Percentiles rank a stretch among this genome's conserved stretches.
Evolutionary conservation across 2,888 invertebrate species (phyloP).

Genomic region (Thysanoteuthis rhombus): DNA sequence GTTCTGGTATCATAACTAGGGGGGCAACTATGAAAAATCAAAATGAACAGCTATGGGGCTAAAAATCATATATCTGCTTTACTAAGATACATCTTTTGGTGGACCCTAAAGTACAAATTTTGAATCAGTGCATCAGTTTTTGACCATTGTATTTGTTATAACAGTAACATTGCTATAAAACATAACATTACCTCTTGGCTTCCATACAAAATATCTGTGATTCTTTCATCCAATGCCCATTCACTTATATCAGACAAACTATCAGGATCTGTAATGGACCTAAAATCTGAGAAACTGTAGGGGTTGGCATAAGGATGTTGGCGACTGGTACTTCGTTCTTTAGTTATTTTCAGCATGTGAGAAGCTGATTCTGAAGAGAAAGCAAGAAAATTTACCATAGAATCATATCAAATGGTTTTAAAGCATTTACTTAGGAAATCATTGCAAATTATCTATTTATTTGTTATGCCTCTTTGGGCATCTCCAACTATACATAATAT

Average conservation of each 20-base stretch:
- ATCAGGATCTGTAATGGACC: conserved; percentile 39
- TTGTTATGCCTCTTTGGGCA: no score
- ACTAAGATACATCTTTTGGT: background rate
- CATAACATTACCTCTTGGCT: background rate
- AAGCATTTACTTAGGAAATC: no score
- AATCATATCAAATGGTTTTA: no score
- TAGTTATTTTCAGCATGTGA: background rate
- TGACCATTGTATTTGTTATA: background rate
- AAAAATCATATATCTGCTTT: no score
- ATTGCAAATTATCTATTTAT: no score
- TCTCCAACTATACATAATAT: no score
- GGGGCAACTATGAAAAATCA: no score
- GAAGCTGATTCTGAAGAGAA: background rate
- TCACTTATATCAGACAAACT: conserved; percentile 56
- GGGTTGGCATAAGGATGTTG: conserved; percentile 20
- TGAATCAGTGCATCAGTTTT: background rate
- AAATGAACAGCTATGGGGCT: no score
- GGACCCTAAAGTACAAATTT: background rate
- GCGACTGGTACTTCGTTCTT: background rate
- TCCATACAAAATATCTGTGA: conserved; percentile 56
- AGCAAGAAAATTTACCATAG: background rate
- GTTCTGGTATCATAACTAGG: no score
- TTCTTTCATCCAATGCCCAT: conserved; percentile 61
- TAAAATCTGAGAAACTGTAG: conserved; percentile 29
- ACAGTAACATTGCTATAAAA: background rate